phyloP scores from a whole-genome alignment of 1,140 invertebrate species.

The Pseudoatta argentina region DNA sequence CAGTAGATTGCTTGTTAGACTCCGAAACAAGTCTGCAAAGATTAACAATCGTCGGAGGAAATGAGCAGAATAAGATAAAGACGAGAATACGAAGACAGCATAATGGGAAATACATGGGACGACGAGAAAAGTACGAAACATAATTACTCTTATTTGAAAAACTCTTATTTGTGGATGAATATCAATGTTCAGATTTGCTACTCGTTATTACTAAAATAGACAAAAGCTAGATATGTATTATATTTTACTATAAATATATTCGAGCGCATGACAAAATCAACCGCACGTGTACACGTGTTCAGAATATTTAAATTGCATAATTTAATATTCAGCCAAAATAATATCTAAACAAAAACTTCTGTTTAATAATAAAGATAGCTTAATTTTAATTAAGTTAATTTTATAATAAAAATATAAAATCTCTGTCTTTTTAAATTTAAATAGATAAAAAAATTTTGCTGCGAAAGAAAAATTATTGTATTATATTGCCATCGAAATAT shows the following conservation, averaged over 20 bases:
- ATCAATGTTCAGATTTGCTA: constrained; percentile 4
- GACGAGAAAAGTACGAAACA: constrained; percentile 39
- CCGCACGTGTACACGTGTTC: too few species aligned
- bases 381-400: not conserved
- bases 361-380: not conserved
- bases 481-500: not conserved
- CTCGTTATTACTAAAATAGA: not conserved
- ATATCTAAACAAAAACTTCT: not conserved
- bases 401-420: not conserved
- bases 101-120: constrained; percentile 51
- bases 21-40: constrained; percentile 55
- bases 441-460: not conserved
- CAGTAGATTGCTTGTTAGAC: constrained; percentile 63
- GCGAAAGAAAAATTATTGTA: not conserved
- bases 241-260: not conserved
- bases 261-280: not conserved
- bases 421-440: not conserved
- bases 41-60: constrained; percentile 62
- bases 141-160: constrained; percentile 24
- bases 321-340: not conserved
- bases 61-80: constrained; percentile 57
- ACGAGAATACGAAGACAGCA: constrained; percentile 40
- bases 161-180: constrained; percentile 3
- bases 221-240: not conserved
- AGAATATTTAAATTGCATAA: not conserved